Evolutionary conservation across 2,113 vertebrate species (phyloP), one percentile per base, ranked within the genome.

Genomic region (Carassius auratus): DNA sequence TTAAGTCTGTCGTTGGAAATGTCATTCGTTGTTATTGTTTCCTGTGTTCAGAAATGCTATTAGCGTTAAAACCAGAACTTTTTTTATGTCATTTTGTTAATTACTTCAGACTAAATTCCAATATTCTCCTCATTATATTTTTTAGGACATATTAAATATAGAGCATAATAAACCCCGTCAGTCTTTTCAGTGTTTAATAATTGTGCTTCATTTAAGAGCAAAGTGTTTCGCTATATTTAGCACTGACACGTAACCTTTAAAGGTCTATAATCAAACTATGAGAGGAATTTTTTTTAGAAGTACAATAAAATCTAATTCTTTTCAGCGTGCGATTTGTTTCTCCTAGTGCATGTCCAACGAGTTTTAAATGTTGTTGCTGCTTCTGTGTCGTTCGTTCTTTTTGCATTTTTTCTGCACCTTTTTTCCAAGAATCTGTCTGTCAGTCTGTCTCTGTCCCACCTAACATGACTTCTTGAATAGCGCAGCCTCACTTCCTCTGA

Each of bases 341-440:
- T 81, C 62, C 61, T 81, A 86, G 62, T 88, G 87, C 87, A 88
- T 88, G 85, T 86, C 64, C 19, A 38, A 84, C 36, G 66, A 80
- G 84, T 69, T 50, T 36, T 83, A 80, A 81, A 48, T 86, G 57
- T 86, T 77, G 90, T 93, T 89, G 78, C 75, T 75, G 92, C 93
- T 92, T 93, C 89, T 91, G 71, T 87, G 78, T 91, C 91, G 92
- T 93, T 86, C 45, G 80, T 52, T 90, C 75, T 55, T 81, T 90
- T 91, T 92, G 92, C 92, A 93, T 75, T 93, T 90, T 86, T 84
- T 90, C 92, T 88, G 91, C 89, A 91, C 90, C 76, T 91, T 85
- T 87, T 57, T 75, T 86, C 88, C 79, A 88, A 90, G 90, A 92
- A 90, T 92, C 76, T 87, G 90, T 92, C 84, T 91, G 87, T 92